Evolutionary conservation across 53 echinoderm and acorn worm species (phyloP).

Genomic region (Echinarachnius parma): DNA sequence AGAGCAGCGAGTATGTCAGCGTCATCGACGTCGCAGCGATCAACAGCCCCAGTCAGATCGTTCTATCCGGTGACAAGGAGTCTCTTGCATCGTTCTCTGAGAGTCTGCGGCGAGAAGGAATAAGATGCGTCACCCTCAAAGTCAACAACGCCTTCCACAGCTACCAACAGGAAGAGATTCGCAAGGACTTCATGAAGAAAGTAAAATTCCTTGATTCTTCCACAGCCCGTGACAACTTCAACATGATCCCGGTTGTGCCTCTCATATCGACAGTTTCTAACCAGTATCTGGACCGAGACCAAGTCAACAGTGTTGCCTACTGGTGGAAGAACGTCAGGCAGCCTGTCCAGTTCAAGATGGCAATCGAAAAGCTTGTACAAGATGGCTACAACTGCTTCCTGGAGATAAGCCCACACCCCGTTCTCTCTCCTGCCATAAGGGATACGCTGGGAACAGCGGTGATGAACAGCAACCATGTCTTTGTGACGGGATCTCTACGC

Average conservation of each 20-base stretch:
- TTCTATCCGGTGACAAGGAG: conserved; percentile 88
- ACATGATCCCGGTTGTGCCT: conserved; percentile 71
- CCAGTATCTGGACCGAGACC: conserved; percentile 66
- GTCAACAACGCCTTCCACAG: conserved; percentile 96
- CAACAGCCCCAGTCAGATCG: conserved; percentile 94
- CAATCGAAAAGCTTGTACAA: conserved; percentile 69
- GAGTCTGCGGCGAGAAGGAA: conserved; percentile 67
- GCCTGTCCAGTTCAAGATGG: conserved; percentile 74
- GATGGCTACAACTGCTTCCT: conserved; percentile 91
- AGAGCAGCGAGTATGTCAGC: conserved; percentile 81
- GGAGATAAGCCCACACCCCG: conserved; percentile 89
- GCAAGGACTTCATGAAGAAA: conserved; percentile 83
- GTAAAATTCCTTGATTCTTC: conserved; percentile 67
- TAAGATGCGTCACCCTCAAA: conserved; percentile 76
- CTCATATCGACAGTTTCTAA: conserved; percentile 89
- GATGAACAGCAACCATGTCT: conserved; percentile 46
- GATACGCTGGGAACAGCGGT: conserved; percentile 62
- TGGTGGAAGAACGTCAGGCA: conserved; percentile 95
- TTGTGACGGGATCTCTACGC: conserved; percentile 80
- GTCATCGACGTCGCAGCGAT: conserved; percentile 90
- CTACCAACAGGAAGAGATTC: conserved; percentile 89
- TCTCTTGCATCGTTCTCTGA: conserved; percentile 70
- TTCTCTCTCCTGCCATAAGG: conserved; percentile 73
- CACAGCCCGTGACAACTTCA: conserved; percentile 42
- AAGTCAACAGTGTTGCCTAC: conserved; percentile 71